Evolutionary conservation across 2,888 invertebrate species (phyloP).

Genomic region (Piscicola geometra): DNA sequence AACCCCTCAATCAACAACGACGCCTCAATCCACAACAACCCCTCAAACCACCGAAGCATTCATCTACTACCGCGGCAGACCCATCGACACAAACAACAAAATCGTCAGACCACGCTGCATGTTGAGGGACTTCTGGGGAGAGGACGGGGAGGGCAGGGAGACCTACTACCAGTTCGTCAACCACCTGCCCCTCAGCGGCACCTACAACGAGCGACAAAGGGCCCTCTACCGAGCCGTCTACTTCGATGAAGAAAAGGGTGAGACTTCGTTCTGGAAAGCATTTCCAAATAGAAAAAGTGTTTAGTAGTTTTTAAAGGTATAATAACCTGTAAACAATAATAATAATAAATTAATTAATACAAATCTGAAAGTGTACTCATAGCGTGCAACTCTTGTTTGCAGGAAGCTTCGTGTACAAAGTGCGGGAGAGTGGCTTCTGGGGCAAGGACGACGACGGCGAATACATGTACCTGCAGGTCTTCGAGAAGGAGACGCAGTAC

Average conservation of each 20-base stretch:
- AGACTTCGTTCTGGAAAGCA: too few relatives aligned
- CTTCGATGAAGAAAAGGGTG: neutral
- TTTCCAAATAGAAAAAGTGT: too few relatives aligned
- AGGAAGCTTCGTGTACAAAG: neutral
- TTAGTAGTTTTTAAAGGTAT: too few relatives aligned
- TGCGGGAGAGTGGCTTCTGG: constrained; percentile 8
- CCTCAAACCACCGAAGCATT: neutral
- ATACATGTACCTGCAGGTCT: neutral
- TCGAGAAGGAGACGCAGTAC: neutral
- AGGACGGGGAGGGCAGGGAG: neutral
- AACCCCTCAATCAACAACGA: neutral
- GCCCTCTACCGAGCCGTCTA: neutral
- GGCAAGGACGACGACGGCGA: constrained; percentile 22
- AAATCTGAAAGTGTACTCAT: too few relatives aligned
- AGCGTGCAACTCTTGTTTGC: too few relatives aligned
- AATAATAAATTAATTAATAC: too few relatives aligned
- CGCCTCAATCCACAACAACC: neutral
- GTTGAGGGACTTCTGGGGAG: constrained; percentile 19
- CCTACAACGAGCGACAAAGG: neutral
- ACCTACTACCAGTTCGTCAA: constrained; percentile 16
- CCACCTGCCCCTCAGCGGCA: neutral
- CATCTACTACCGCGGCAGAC: neutral
- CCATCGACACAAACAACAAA: neutral
- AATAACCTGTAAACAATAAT: too few relatives aligned
- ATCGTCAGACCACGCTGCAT: neutral